Percentiles rank a stretch among this genome's conserved stretches.
Conservation (phyloP, 2,888 invertebrate species). For the Chorisops tibialis region DNA sequence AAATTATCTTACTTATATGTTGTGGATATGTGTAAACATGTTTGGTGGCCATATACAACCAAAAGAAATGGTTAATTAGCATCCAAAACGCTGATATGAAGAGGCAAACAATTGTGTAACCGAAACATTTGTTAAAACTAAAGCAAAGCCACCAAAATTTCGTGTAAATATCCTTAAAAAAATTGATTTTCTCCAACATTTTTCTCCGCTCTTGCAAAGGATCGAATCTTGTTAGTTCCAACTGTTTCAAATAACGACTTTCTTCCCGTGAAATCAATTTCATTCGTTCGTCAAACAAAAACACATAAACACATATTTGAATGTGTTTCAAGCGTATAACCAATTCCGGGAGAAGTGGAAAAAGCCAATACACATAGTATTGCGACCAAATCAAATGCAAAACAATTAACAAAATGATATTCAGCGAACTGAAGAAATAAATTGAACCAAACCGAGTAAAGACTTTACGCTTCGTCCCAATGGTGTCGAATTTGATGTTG, state of each 20-base stretch:
- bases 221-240: constrained; percentile 15
- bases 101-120: constrained; percentile 2
- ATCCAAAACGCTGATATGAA: not conserved
- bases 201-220: not conserved
- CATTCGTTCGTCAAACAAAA: constrained; percentile 1
- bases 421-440: not conserved
- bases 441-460: not conserved
- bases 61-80: not conserved
- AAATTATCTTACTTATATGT: not conserved
- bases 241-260: constrained; percentile 1
- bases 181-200: not conserved
- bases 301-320: constrained; percentile 4
- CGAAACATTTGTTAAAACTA: constrained; percentile 8
- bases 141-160: constrained; percentile 13
- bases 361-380: constrained; percentile 9
- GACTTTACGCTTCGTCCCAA: not conserved
- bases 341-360: not conserved
- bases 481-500: not conserved
- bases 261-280: not conserved
- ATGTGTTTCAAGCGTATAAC: constrained; percentile 12
- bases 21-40: not conserved
- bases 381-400: not conserved
- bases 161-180: constrained; percentile 8
- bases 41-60: not conserved
- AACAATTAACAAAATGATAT: not conserved